phyloP scores from a whole-genome alignment of 2,888 invertebrate genomes.

The Plagiodera versicolora region DNA sequence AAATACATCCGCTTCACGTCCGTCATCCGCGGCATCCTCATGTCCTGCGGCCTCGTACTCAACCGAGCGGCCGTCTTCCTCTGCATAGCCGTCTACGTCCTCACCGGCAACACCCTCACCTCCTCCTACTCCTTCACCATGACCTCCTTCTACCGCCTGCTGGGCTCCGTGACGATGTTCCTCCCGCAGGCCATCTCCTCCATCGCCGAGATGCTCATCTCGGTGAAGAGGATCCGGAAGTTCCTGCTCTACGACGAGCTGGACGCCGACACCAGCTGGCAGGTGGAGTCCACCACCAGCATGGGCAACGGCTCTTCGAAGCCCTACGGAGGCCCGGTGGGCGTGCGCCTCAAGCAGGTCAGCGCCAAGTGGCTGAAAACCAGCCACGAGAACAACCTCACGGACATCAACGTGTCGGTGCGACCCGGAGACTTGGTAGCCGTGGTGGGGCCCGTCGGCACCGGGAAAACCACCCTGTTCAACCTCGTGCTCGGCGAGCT shows the following conservation, averaged over 20 bases:
- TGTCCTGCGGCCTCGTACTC: conserved; percentile 71
- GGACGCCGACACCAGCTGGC: conserved; percentile 12
- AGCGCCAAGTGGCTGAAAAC: conserved; percentile 66
- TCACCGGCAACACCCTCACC: conserved; percentile 60
- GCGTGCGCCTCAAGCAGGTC: conserved; percentile 50
- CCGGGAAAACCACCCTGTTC: conserved; percentile 62
- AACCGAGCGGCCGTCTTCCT: conserved; percentile 82
- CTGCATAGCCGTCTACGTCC: conserved; percentile 74
- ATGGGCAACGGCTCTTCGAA: neutral
- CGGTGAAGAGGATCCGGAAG: conserved; percentile 56
- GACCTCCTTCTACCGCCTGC: conserved; percentile 73
- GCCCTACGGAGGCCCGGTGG: neutral
- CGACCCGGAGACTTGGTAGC: conserved; percentile 60
- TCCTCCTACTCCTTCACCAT: conserved; percentile 72
- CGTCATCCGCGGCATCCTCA: conserved; percentile 65
- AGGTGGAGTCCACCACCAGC: conserved; percentile 13
- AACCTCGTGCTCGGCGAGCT: conserved; percentile 70
- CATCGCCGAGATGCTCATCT: conserved; percentile 63
- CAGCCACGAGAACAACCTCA: conserved; percentile 52
- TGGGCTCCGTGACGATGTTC: conserved; percentile 65
- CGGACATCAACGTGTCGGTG: conserved; percentile 65
- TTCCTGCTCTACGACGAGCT: conserved; percentile 53
- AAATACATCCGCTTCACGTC: conserved; percentile 64
- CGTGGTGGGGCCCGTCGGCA: conserved; percentile 66
- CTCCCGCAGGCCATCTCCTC: conserved; percentile 66